phyloP scores from a whole-genome alignment of 2,797 vertebrate species.

The Microchirus variegatus region DNA sequence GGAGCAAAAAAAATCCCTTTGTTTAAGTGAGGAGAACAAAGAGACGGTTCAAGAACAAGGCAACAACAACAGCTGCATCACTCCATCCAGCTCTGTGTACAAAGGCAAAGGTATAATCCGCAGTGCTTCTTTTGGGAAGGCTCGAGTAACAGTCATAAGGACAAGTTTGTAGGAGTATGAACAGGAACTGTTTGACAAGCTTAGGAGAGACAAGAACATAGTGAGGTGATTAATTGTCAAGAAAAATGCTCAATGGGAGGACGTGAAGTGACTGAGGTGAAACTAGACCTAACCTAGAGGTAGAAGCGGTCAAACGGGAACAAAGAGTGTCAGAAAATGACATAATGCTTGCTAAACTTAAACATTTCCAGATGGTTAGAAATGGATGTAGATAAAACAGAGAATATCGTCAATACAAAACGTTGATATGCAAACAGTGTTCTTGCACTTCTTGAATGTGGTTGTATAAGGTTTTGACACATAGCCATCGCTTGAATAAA shows the following conservation, averaged over 20 bases:
- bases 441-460: conserved; percentile 8
- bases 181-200: conserved; percentile 4
- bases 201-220: conserved; percentile 29
- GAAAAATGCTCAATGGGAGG: conserved; percentile 11
- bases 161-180: conserved; percentile 73
- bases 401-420: conserved; percentile 22
- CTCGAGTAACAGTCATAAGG: conserved; percentile 75
- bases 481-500: no score
- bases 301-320: conserved; percentile 42
- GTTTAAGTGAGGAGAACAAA: conserved; percentile 40
- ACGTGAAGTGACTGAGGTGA: conserved; percentile 9
- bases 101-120: conserved; percentile 32
- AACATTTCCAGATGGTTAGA: conserved; percentile 48
- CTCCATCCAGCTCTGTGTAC: conserved; percentile 28
- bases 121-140: conserved; percentile 66
- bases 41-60: conserved; percentile 29
- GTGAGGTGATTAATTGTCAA: conserved; percentile 23
- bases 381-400: conserved; percentile 15
- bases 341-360: conserved; percentile 24
- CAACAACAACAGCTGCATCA: conserved; percentile 16
- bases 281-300: conserved; percentile 28
- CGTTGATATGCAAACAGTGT: conserved; percentile 8
- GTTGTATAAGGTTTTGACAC: no score
- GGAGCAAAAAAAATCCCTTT: conserved; percentile 25
- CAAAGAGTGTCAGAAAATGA: conserved; percentile 22